These are phyloP conservation scores for Pygoscelis antarcticus DNA, from an alignment of 2,113 vertebrate species.

Conservation along the genomic window DNA sequence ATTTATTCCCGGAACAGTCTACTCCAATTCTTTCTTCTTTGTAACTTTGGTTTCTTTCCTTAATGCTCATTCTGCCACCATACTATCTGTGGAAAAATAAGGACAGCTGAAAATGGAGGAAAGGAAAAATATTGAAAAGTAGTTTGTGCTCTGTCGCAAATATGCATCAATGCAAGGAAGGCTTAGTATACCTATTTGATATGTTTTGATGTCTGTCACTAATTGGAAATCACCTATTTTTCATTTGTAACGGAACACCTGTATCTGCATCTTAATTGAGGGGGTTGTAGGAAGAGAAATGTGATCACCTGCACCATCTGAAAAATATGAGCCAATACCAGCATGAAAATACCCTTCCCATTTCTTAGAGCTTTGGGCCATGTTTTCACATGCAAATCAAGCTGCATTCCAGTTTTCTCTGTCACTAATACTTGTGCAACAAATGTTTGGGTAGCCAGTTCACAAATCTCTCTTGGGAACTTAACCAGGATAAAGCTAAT, in stretches of 20 bases:
- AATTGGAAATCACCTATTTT: background rate
- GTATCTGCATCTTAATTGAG: background rate
- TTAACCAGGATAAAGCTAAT: background rate
- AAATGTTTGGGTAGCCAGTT: background rate
- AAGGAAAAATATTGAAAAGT: background rate
- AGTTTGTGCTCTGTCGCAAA: background rate
- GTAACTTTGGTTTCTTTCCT: background rate
- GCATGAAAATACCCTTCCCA: background rate
- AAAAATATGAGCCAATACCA: background rate
- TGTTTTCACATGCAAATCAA: background rate
- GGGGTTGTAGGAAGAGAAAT: background rate
- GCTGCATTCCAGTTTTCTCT: background rate
- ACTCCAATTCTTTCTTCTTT: background rate
- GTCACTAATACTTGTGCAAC: background rate
- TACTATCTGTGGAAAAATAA: background rate
- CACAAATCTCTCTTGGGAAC: background rate
- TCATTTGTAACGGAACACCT: background rate
- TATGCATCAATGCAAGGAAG: background rate
- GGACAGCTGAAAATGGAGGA: background rate
- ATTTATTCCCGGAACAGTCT: background rate
- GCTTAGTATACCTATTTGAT: background rate
- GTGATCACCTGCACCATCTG: background rate
- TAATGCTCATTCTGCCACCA: background rate
- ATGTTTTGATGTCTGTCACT: background rate
- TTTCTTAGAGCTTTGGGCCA: background rate